Evolutionary conservation across 2,888 invertebrate genomes (phyloP), one percentile per base, ranked within the genome.

Genomic region (Epiblema foenella): DNA sequence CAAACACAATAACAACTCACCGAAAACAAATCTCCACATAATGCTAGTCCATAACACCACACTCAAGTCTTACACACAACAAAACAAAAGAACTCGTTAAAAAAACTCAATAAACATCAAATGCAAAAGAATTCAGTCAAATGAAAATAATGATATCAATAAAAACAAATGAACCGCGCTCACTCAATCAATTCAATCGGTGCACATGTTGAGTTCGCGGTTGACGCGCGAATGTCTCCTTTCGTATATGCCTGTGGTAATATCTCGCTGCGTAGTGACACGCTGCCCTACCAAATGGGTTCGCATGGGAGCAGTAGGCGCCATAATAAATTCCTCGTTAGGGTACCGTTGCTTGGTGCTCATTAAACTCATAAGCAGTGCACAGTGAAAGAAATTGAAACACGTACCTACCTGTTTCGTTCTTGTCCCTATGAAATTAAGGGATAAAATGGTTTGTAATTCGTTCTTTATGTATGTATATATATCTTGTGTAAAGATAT

Each of bases 1-100:
- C 18, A 24, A 56, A 65, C 56, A 33, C 57, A 33, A 58, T 58
- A 10, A 49, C 29, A 59, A 70, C 81, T 80, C 64, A 81, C 81
- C 78, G 42, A 79, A 75, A 66, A 79, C 20, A 58, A 78, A 75
- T 66, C 68, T 78, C 79, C 79, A 77, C 81, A 81, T 81, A 73
- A 78, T 68, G 69, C 70, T 65, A 68, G 77, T 78, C 76, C 77
- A 78, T 75, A 68, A 65, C 72, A 68, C 59, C 18, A 54, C 64
- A 64, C 33, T 69, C 51, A 66, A 24, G 65, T 65, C 65, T 17
- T 18, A 46, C 52, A 56, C 54, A 46, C 29, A 46, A 42, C 17
- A 56, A n/a, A 65, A 39, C 54, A 51, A 54, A 42, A 15, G 18
- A 20, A 52, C 18, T 51, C 9, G 24, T 20, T 24, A 46, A 11